Evolutionary conservation across 2,113 vertebrate genomes (phyloP).

Genomic region (Carettochelys insculpta): DNA sequence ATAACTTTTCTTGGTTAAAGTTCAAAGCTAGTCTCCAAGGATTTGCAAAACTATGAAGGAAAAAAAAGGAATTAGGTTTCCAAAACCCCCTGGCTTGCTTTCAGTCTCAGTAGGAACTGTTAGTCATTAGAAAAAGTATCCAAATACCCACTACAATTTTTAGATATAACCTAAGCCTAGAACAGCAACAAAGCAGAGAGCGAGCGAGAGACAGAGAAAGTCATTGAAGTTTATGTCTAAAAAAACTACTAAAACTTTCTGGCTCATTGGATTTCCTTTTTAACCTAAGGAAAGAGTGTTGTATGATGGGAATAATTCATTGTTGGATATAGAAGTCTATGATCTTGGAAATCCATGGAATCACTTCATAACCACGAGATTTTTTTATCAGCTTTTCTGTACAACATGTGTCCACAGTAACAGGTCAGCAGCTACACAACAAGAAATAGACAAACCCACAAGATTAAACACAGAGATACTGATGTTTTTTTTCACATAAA

Average conservation of each 20-base stretch:
- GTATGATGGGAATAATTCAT: neutral
- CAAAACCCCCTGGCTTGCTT: slow-evolving; percentile 77
- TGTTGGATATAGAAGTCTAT: slow-evolving; percentile 26
- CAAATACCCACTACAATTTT: slow-evolving; percentile 60
- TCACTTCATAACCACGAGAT: neutral
- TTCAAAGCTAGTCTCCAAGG: slow-evolving; percentile 89
- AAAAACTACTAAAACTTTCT: neutral
- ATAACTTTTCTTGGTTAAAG: slow-evolving; percentile 93
- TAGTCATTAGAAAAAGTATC: slow-evolving; percentile 65
- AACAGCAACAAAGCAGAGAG: neutral
- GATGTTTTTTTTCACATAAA: neutral
- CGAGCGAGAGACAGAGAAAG: too few relatives aligned
- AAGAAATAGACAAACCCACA: slow-evolving; percentile 3
- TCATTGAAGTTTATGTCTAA: neutral
- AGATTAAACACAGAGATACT: neutral
- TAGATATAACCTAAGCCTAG: slow-evolving; percentile 6
- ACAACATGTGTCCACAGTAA: neutral
- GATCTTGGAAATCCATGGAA: neutral
- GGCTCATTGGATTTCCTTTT: neutral
- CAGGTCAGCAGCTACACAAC: neutral
- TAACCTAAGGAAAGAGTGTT: slow-evolving; percentile 3
- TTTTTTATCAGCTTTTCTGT: slow-evolving; percentile 26
- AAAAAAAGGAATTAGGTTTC: slow-evolving; percentile 78
- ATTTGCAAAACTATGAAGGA: slow-evolving; percentile 82
- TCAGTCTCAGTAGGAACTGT: slow-evolving; percentile 66